Conservation (phyloP, 2,797 vertebrate species). For the Xyrichtys novacula region DNA sequence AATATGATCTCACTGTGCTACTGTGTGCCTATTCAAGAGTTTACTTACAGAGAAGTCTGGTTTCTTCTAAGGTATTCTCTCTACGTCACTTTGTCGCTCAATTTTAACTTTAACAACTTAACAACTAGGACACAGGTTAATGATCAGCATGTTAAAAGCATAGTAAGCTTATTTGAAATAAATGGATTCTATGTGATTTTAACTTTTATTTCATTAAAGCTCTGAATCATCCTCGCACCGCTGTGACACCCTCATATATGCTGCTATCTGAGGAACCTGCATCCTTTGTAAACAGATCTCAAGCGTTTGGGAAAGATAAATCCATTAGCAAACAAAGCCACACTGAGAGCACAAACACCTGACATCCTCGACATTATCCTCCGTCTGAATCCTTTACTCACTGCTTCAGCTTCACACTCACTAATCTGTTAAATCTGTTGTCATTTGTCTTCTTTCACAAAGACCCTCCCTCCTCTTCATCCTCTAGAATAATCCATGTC, state of each 20-base stretch:
- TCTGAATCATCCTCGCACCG: too few species aligned
- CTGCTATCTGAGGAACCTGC: slow-evolving; percentile 4
- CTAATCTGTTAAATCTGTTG: slow-evolving; percentile 64
- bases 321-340: slow-evolving; percentile 73
- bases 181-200: too few species aligned
- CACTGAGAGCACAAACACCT: slow-evolving; percentile 34
- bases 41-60: too few species aligned
- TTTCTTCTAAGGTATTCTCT: too few species aligned
- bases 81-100: too few species aligned
- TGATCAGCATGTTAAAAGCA: too few species aligned
- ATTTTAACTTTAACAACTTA: too few species aligned
- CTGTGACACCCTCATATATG: background rate
- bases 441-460: slow-evolving; percentile 35
- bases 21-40: too few species aligned
- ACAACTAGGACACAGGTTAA: too few species aligned
- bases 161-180: too few species aligned
- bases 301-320: slow-evolving; percentile 33
- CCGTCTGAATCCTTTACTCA: slow-evolving; percentile 9
- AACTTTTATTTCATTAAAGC: background rate
- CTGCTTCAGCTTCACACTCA: slow-evolving; percentile 33
- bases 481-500: background rate
- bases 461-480: slow-evolving; percentile 5
- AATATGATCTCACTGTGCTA: too few species aligned
- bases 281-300: slow-evolving; percentile 59
- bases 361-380: slow-evolving; percentile 6